Percentiles rank a stretch among this genome's conserved stretches.
Evolutionary conservation across 2,797 vertebrate genomes (phyloP).

Genomic region (Setipinna tenuifilis): DNA sequence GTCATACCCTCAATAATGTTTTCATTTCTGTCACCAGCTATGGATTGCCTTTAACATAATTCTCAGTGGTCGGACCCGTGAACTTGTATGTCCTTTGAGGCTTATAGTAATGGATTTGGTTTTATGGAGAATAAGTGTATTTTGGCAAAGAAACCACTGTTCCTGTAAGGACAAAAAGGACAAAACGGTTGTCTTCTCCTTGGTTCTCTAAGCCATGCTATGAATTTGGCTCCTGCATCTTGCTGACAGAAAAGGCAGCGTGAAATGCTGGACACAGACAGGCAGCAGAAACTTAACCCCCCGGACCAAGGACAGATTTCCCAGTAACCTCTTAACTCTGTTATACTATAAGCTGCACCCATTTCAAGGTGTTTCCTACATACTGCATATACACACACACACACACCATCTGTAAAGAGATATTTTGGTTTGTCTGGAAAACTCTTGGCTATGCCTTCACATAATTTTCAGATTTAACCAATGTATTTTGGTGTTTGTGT

Average conservation of each 20-base stretch:
- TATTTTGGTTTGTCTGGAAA: too few species aligned
- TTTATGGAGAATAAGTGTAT: constrained; percentile 20
- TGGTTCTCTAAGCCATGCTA: neutral
- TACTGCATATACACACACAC: too few species aligned
- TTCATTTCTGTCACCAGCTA: constrained; percentile 6
- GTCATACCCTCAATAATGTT: constrained; percentile 22
- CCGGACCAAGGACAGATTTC: neutral
- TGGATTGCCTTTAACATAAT: neutral
- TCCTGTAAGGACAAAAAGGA: constrained; percentile 10
- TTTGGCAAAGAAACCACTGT: neutral
- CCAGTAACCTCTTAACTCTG: too few species aligned
- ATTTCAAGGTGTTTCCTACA: too few species aligned
- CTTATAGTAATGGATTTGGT: constrained; percentile 29
- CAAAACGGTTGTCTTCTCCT: constrained; percentile 3
- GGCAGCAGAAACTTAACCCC: neutral
- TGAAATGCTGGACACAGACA: neutral
- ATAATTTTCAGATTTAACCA: neutral
- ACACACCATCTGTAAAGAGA: too few species aligned
- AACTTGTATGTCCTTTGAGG: constrained; percentile 26
- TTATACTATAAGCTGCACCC: too few species aligned
- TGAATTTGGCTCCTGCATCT: neutral
- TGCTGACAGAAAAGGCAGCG: constrained; percentile 2
- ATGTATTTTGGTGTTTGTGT: too few species aligned
- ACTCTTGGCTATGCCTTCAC: too few species aligned
- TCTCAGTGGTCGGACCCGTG: neutral